Base-by-base conservation (phyloP, 2,113 vertebrate genomes). In the Poeciliopsis retropinna region DNA sequence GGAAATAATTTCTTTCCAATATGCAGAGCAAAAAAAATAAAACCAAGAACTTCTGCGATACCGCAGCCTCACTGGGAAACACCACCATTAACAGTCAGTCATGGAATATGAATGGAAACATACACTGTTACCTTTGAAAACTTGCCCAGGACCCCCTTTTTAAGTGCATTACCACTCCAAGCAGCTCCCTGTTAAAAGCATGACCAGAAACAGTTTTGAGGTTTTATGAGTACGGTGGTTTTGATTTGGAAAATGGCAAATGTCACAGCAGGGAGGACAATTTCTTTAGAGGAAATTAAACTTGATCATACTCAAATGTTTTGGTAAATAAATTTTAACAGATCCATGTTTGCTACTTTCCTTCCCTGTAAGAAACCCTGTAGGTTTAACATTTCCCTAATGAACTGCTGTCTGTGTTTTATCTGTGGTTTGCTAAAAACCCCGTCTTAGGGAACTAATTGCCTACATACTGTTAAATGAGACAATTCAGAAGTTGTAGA, bases 1-100 rank as follows among this genome's bases (percentile, higher is more conserved):
- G 94, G 97, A 96, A 94, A 97, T 92, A 79, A 94, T 95, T 90
- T 97, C 94, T 93, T 97, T 96, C 92, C 97, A 95, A 94, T 83
- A 84, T 90, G 88, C 90, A 79, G 91, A 73, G 90, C 67, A 92
- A 94, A 92, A 92, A 92, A 91, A 86, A 90, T 91, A 91, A 91
- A 37, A 10, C 34, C 80, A 89, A 92, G 85, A 85, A 75, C 75
- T 82, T 80, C 63, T 51, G 84, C 78, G 78, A 79, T 79, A 74
- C 87, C 82, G 75, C 80, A 83, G 78, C 75, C 88, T 87, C 84
- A 79, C 81, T 89, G 92, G 92, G 92, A 94, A 94, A 94, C 91
- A 92, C 91, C 91, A 78, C 77, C 74, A 84, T 91, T 92, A 94
- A 93, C 89, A 87, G 81, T 83, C 60, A 62, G 83, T 85, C 73